Conservation (phyloP, 2,113 vertebrate genomes). For the Pheucticus melanocephalus region DNA sequence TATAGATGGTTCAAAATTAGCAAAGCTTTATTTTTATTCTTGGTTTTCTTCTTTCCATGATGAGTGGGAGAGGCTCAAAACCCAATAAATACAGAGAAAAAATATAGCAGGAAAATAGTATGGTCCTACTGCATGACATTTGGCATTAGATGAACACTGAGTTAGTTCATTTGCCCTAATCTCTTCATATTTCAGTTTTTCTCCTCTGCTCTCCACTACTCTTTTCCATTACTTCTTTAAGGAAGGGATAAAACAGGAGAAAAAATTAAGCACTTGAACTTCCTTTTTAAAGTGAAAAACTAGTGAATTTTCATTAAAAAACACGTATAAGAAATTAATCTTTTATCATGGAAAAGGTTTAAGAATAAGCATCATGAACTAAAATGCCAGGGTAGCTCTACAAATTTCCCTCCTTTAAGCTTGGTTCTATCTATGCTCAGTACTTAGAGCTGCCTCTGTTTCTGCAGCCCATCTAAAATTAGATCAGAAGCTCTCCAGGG, state of each 20-base stretch:
- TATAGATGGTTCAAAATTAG: neutral
- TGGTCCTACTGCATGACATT: neutral
- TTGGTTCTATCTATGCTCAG: neutral
- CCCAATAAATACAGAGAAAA: neutral
- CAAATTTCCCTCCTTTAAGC: neutral
- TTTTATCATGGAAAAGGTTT: neutral
- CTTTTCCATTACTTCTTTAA: neutral
- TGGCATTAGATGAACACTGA: neutral
- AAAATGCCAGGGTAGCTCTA: neutral
- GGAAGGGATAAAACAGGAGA: neutral
- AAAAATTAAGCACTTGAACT: neutral
- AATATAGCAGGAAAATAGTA: neutral
- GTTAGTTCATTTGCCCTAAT: neutral
- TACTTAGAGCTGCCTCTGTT: neutral
- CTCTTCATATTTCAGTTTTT: neutral
- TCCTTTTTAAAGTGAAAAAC: neutral
- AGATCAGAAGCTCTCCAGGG: neutral
- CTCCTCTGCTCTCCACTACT: neutral
- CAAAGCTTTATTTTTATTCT: neutral
- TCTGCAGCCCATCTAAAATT: constrained; percentile 37
- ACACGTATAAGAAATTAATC: neutral
- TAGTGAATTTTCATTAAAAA: neutral
- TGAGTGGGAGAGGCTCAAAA: rapidly evolving
- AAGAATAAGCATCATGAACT: neutral
- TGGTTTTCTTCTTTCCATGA: neutral